Base-by-base conservation (phyloP, 2,888 invertebrate genomes). In the Leptopterna dolabrata region DNA sequence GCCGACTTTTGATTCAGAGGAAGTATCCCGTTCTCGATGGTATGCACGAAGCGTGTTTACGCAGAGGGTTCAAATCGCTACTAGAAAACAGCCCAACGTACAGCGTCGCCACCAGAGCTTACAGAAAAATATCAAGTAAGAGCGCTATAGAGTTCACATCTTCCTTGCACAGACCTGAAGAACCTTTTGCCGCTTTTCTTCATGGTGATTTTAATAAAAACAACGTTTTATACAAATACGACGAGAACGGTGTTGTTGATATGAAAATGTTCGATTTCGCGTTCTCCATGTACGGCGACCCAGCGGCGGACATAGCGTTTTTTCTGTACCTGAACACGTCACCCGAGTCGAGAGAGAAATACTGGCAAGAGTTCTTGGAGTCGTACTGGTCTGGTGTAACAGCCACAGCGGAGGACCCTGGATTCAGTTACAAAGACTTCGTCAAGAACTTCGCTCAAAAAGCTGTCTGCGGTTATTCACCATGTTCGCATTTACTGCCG, bases 181-280 rank as follows among this genome's bases (percentile, higher is more conserved):
- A 89, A 86, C 90, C 90, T 0, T 43, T 80, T 2, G 87, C 86
- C 29, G 92, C 92, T 0, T 87, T 92, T 0, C 91, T 91, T 70
- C 92, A 92, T 80, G 92, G 92, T 0, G 92, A 92, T 89, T 90
- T 92, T 63, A 92, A 91, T 91, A 90, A 91, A 3, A 92, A 92
- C 88, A 92, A 92, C 89, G 90, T 92, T 36, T 86, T 92, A 24
- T 92, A 91, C 88, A 91, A 91, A 51, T 92, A 92, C 87, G 91
- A 43, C 1, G 88, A 90, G 3, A 90, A 89, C 9, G 90, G 90
- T 1, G 36, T 89, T 0, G 90, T 90, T 27, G 91, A 91, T 76
- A 91, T 91, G 55, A 89, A 92, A 27, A 85, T 88, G 47, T 91
- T 92, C 63, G 92, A 92, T 89, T 91, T 92, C 83, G 92, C 92